Percentiles rank a stretch among this genome's conserved stretches.
phyloP scores from a whole-genome alignment of 2,797 vertebrate species.

The Rousettus madagascariensis region DNA sequence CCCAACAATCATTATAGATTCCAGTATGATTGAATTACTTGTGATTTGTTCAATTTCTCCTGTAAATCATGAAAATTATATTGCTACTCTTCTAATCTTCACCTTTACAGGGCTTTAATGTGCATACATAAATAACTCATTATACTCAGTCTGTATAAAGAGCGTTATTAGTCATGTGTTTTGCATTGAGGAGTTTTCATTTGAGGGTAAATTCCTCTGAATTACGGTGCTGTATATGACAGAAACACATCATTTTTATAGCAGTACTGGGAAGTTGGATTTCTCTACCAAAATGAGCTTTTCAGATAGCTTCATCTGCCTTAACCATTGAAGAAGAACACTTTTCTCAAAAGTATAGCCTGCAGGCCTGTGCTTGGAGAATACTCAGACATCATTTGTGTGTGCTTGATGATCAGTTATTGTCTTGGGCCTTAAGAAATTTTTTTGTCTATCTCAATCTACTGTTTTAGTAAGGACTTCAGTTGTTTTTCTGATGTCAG shows the following conservation, averaged over 20 bases:
- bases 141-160: not conserved
- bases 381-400: not conserved
- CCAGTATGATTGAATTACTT: not conserved
- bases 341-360: not conserved
- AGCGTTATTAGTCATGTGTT: not conserved
- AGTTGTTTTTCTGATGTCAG: not conserved
- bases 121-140: not conserved
- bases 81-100: not conserved
- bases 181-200: not conserved
- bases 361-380: not conserved
- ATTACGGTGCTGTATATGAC: not conserved
- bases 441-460: not conserved
- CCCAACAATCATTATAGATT: not conserved
- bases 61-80: not conserved
- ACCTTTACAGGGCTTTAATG: not conserved
- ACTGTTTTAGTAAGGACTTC: not conserved
- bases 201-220: not conserved
- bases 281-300: not conserved
- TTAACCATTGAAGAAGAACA: not conserved
- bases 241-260: not conserved
- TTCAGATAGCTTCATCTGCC: not conserved
- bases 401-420: not conserved
- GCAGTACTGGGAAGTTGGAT: not conserved
- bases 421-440: not conserved
- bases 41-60: not conserved